These are phyloP conservation scores for Leuciscus waleckii DNA, from an alignment of 2,797 vertebrate species.

Conservation along the genomic window DNA sequence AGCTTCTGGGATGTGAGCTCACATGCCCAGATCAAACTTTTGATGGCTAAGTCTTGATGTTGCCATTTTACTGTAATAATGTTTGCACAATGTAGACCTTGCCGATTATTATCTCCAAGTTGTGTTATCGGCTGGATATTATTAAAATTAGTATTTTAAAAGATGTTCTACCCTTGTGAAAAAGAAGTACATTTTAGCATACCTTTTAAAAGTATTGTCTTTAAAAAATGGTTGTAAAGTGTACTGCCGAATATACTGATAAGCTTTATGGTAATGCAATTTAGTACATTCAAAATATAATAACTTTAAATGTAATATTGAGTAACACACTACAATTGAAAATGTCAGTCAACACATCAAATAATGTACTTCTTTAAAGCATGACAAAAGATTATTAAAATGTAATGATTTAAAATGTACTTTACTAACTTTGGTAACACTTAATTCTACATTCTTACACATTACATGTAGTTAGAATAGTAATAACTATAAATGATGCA, in stretches of 20 bases:
- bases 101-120: not conserved
- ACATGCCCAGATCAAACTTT: slow-evolving; percentile 11
- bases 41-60: slow-evolving; percentile 3
- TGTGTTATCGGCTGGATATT: not conserved
- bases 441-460: too few species aligned
- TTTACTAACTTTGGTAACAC: too few species aligned
- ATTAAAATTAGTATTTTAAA: not conserved
- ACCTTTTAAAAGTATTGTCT: not conserved
- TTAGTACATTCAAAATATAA: not conserved
- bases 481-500: too few species aligned
- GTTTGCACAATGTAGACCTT: not conserved
- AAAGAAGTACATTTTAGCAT: not conserved
- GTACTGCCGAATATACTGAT: not conserved
- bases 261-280: not conserved
- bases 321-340: too few species aligned
- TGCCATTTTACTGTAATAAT: slow-evolving; percentile 1
- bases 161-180: not conserved
- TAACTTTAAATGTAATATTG: not conserved
- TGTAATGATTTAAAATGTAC: too few species aligned
- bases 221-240: not conserved
- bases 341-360: too few species aligned
- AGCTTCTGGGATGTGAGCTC: slow-evolving; percentile 16
- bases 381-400: too few species aligned
- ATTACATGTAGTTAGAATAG: too few species aligned
- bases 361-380: too few species aligned